Base-by-base conservation (phyloP, 1,140 invertebrate genomes). In the Hyles vespertilio region DNA sequence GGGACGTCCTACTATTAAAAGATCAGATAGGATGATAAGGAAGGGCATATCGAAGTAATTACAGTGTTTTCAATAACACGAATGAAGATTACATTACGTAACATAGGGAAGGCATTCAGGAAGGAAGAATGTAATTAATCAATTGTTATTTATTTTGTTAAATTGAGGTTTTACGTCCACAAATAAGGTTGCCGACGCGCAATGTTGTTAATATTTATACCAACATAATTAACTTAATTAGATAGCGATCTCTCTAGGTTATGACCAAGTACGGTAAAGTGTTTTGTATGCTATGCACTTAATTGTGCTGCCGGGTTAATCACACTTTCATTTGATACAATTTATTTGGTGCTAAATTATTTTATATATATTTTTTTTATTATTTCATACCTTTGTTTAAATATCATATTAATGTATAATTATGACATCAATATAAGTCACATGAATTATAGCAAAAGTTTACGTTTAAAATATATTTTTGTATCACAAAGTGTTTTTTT, bases 221-320 rank as follows among this genome's bases (percentile, higher is more conserved):
- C 44, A 44, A 51, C 22, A 51, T 64, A 74, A 77, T 77, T 72
- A 74, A 68, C 51, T 54, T 53, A 44, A 48, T 34, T 51, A 47
- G 79, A 80, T 82, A 56, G 5, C 10, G 47, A 83, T 83, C 80
- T 80, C 73, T 83, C 77, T 80, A 79, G 76, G 80, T 80, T 79
- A 81, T 72, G 61, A 68, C 69, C 63, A 65, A 65, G 67, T 65
- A 70, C 63, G 58, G 69, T 70, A 61, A 46, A 55, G 49, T 58
- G 54, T 61, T 60, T 40, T 60, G 56, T 59, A 32, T 59, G 51
- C 56, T 67, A 36, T 51, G 60, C 61, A 51, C 32, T 58, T 49
- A 58, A 61, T 54, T 54, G 45, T 45, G 32, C n/a, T 65, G 45
- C 33, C 22, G 36, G 54, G 54, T 51, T 51, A 60, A 54, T 53